A percentile compares a stretch with the other conserved stretches of the same genome.
phyloP scores from a whole-genome alignment of 2,113 vertebrate species.

The Meriones unguiculatus region DNA sequence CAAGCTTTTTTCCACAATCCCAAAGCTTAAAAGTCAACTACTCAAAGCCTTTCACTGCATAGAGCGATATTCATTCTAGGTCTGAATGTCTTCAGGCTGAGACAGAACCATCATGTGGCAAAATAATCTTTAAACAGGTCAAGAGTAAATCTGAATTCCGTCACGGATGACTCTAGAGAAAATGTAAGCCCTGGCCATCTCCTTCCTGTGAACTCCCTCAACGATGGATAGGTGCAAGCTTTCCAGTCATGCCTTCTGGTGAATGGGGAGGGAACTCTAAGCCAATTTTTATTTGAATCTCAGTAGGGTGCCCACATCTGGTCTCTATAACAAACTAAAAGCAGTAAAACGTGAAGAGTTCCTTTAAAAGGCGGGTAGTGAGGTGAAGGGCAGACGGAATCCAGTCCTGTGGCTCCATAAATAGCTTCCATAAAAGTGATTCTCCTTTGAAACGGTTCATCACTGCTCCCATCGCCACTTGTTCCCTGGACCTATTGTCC shows the following conservation, averaged over 20 bases:
- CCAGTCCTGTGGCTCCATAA: neutral
- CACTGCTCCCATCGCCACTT: neutral
- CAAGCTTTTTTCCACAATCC: neutral
- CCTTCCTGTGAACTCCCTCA: neutral
- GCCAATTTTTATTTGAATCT: slow-evolving; percentile 1
- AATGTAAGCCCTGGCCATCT: neutral
- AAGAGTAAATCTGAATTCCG: neutral
- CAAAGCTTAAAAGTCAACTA: neutral
- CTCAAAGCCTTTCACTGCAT: neutral
- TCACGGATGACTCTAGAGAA: neutral
- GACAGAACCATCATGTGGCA: neutral
- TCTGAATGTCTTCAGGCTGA: neutral
- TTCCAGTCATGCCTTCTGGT: neutral
- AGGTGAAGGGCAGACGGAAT: neutral
- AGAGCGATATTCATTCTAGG: neutral
- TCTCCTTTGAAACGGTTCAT: neutral
- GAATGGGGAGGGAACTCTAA: neutral
- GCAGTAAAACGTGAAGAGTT: neutral
- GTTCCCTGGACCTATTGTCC: neutral
- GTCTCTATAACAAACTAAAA: neutral
- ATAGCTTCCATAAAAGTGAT: neutral
- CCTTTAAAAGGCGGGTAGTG: neutral
- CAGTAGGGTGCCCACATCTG: neutral
- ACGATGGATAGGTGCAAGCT: neutral
- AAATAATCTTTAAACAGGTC: neutral